A percentile compares a stretch with the other conserved stretches of the same genome.
Evolutionary conservation across 2,888 invertebrate genomes (phyloP).

Genomic region (Stictocephala bisonia): DNA sequence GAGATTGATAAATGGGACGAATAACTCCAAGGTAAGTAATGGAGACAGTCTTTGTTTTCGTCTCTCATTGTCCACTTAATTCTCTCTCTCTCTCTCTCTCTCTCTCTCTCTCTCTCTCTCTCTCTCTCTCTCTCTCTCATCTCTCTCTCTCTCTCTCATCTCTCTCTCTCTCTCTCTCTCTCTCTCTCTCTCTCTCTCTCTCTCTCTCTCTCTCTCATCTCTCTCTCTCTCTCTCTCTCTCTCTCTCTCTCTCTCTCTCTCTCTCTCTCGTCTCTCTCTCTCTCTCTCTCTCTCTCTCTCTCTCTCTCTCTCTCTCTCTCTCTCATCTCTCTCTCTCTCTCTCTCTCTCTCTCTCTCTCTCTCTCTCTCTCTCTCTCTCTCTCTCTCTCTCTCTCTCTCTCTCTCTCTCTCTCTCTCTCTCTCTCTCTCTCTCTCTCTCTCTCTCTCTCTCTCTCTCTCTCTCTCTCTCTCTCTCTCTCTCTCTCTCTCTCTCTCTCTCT

Average conservation of each 20-base stretch:
- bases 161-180: too few species aligned
- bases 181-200: background rate
- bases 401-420: background rate
- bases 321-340: too few species aligned
- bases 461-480: background rate
- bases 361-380: background rate
- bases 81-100: too few species aligned
- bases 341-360: background rate
- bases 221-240: background rate
- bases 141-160: too few species aligned
- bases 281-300: background rate
- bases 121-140: too few species aligned
- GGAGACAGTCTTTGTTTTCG: too few species aligned
- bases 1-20: too few species aligned
- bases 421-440: background rate
- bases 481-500: background rate
- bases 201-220: too few species aligned
- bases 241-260: background rate
- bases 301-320: background rate
- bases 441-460: background rate
- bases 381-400: background rate
- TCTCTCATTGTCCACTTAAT: too few species aligned
- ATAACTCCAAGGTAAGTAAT: too few species aligned
- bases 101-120: background rate
- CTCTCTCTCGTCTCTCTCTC: too few species aligned